Base-by-base conservation (phyloP, 1,140 invertebrate species). In the Pachypeltis micranthus region DNA sequence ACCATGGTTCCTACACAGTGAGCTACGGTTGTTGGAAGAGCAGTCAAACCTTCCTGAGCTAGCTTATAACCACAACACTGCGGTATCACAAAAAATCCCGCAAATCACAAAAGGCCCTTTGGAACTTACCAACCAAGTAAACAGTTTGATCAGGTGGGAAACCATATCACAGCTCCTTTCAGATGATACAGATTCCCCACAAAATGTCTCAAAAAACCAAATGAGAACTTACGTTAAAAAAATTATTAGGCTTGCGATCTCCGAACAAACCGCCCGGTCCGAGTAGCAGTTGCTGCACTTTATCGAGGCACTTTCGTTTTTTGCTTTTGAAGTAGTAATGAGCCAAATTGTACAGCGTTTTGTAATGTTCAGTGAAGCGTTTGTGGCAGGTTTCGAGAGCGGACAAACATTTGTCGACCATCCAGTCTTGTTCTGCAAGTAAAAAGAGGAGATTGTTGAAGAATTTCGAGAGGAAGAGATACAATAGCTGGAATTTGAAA, bases 311-410 rank as follows among this genome's bases (percentile, higher is more conserved):
- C 72, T 82, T 85, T 47, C 81, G 78, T 47, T 76, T 76, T 70
- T 84, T 80, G 24, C 86, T 89, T 63, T 86, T 80, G 70, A 87
- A 88, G 73, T 87, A 93, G 69, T 90, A 86, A 74, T 93, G 83
- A 1, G 90, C 86, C 27, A 96, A 73, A 65, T 92, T 80, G 74
- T 94, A 96, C 26, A 93, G 78, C 0, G 91, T 89, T 76, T 96
- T 96, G 73, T 95, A 96, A 76, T 97, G 92, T 67, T 90, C 87
- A 0, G 90, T 85, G 75, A 93, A 93, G 44, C 93, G 77, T 55
- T 82, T 80, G 2, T 91, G 79, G 72, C 92, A 96, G 66, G 91
- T 81, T 76, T 91, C 86, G 54, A 96, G 73, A 19, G 88, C 90
- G 69, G 80, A 78, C 24, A 93, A 70, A 73, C 91, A 93, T 19